Conservation (phyloP, 2,113 vertebrate species). For the Blennius ocellaris region DNA sequence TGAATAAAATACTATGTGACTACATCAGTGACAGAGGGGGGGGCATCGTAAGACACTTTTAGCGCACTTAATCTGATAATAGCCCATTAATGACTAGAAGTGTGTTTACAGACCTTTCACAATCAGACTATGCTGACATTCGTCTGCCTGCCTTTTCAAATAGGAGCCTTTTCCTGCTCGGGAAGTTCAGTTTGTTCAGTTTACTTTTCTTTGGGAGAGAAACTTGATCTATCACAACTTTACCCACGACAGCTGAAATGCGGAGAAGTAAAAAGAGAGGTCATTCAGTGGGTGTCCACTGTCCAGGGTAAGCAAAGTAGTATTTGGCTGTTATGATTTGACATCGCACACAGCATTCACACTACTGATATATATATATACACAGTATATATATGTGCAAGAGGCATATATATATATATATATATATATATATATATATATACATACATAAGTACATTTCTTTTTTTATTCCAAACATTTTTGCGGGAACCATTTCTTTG, state of each 20-base stretch:
- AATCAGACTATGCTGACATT: slow-evolving; percentile 28
- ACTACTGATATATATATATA: too few relatives aligned
- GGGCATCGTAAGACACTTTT: slow-evolving; percentile 32
- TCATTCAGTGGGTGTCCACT: background rate
- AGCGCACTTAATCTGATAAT: slow-evolving; percentile 22
- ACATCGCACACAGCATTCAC: background rate
- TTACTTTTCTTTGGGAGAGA: slow-evolving; percentile 17
- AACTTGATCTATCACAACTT: slow-evolving; percentile 21
- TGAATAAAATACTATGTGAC: slow-evolving; percentile 5
- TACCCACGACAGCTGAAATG: background rate
- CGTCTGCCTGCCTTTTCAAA: slow-evolving; percentile 8
- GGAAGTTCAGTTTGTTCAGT: slow-evolving; percentile 30
- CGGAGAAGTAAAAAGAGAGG: slow-evolving; percentile 19
- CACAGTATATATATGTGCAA: too few relatives aligned
- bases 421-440: too few relatives aligned
- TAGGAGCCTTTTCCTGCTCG: slow-evolving; percentile 17
- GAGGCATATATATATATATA: too few relatives aligned
- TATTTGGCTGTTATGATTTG: background rate
- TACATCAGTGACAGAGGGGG: slow-evolving; percentile 17
- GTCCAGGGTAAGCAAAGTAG: background rate
- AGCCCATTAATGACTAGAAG: slow-evolving; percentile 13
- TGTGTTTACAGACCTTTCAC: slow-evolving; percentile 37
- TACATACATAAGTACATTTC: too few relatives aligned
- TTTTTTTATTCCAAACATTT: too few relatives aligned
- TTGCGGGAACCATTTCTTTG: background rate